phyloP scores from a whole-genome alignment of 2,797 vertebrate species.

The Crax fasciolata region DNA sequence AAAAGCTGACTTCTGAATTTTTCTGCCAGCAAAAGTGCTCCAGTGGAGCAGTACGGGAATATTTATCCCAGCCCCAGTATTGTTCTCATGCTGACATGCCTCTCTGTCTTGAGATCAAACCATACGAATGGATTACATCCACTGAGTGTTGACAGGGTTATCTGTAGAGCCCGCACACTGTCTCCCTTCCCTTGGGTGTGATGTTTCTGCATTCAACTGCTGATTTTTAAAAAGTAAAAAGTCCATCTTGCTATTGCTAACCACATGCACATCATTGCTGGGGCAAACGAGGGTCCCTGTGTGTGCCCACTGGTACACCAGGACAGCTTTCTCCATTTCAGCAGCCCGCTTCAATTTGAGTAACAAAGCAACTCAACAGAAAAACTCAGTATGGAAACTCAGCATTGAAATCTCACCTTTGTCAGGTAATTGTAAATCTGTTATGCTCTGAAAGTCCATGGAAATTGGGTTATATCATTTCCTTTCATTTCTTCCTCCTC shows the following conservation, averaged over 20 bases:
- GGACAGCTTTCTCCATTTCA: neutral
- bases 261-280: neutral
- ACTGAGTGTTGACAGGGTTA: neutral
- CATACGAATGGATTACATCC: neutral
- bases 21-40: neutral
- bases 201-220: neutral
- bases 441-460: neutral
- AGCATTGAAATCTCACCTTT: neutral
- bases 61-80: neutral
- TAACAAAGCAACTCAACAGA: neutral
- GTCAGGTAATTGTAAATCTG: neutral
- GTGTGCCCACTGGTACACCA: too few species aligned
- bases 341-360: neutral
- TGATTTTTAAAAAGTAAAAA: neutral
- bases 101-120: neutral
- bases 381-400: neutral
- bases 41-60: slow-evolving; percentile 8
- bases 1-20: neutral
- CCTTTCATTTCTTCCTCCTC: neutral
- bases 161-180: neutral
- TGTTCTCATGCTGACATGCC: neutral
- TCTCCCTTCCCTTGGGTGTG: slow-evolving; percentile 11
- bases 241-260: neutral
- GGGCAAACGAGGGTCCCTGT: neutral
- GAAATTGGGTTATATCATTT: neutral